Conservation (phyloP, 1,140 invertebrate species). For the Solenopsis fugax region DNA sequence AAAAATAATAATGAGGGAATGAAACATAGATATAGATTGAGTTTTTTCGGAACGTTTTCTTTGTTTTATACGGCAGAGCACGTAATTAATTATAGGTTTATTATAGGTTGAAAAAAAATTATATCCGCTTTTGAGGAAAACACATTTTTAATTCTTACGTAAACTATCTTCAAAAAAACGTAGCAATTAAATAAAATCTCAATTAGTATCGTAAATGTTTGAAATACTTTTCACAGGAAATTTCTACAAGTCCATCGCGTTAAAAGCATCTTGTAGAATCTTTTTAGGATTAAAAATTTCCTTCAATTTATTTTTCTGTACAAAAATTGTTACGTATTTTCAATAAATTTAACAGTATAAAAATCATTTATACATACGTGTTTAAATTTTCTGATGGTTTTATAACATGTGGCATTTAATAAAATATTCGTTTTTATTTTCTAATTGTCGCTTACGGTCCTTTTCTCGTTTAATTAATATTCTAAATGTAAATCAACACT, state of each 20-base stretch:
- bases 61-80: constrained; percentile 30
- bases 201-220: constrained; percentile 32
- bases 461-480: not conserved
- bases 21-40: constrained; percentile 44
- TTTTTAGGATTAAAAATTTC: not conserved
- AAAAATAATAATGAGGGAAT: constrained; percentile 59
- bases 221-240: not conserved
- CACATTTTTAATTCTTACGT: constrained; percentile 11
- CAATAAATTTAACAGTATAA: not conserved
- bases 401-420: not conserved
- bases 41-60: constrained; percentile 32
- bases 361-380: not conserved
- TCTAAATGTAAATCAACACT: not conserved
- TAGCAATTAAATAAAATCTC: constrained; percentile 38
- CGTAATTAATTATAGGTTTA: constrained; percentile 69
- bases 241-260: not conserved
- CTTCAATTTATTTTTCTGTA: not conserved
- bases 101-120: constrained; percentile 44
- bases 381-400: not conserved
- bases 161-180: not conserved
- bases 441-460: not conserved
- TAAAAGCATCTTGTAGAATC: constrained; percentile 5
- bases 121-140: not conserved
- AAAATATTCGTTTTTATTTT: not conserved
- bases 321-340: not conserved